phyloP scores from a whole-genome alignment of 2,888 invertebrate species.

The Tachina fera region DNA sequence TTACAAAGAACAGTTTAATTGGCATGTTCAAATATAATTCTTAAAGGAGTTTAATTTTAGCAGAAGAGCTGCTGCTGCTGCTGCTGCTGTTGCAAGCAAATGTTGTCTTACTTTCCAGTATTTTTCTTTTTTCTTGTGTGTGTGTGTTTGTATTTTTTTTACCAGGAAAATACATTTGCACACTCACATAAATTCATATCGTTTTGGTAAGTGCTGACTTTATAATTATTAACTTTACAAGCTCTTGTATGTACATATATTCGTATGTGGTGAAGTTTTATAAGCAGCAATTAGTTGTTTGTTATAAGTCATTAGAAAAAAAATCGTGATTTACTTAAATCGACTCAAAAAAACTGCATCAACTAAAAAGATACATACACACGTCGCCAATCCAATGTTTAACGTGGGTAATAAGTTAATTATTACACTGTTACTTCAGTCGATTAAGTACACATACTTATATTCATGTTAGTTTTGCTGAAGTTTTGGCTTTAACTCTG shows the following conservation, averaged over 20 bases:
- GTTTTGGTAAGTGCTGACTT: conserved; percentile 69
- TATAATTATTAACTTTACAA: conserved; percentile 63
- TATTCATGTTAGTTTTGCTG: no score
- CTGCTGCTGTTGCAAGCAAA: conserved; percentile 41
- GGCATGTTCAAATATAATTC: conserved; percentile 71
- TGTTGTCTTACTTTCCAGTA: background rate
- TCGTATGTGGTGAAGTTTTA: conserved; percentile 36
- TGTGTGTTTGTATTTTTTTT: background rate
- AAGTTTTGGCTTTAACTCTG: no score
- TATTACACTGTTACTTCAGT: background rate
- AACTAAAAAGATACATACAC: background rate
- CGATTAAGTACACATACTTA: background rate
- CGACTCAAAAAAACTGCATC: conserved; percentile 30
- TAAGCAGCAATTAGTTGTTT: conserved; percentile 66
- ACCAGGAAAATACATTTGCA: conserved; percentile 26
- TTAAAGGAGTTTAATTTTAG: conserved; percentile 48
- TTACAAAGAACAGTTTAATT: conserved; percentile 71
- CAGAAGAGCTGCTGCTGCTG: no score
- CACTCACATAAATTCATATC: conserved; percentile 41
- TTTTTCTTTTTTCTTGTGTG: background rate
- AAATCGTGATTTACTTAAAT: conserved; percentile 70
- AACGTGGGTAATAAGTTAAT: background rate
- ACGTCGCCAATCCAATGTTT: conserved; percentile 1
- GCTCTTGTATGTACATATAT: background rate
- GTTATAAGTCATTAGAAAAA: conserved; percentile 66